Evolutionary conservation across 2,888 invertebrate genomes (phyloP).

Genomic region (Apamea sordens): DNA sequence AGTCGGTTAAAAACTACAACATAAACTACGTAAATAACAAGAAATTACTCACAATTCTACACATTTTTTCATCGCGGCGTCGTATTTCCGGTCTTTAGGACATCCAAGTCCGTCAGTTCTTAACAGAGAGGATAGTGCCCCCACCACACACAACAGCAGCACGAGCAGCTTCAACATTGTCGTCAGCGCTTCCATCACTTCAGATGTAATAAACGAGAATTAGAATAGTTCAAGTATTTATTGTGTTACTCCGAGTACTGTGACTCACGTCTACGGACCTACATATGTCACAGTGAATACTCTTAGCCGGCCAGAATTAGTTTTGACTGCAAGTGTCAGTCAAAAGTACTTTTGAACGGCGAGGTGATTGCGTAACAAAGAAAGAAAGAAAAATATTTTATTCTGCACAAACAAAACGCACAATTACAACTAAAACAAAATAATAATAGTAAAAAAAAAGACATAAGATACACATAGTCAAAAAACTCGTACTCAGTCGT

Average conservation of each 20-base stretch:
- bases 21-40: neutral
- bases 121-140: neutral
- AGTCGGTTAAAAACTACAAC: too few species aligned
- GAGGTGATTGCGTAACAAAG: too few species aligned
- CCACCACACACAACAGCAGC: slow-evolving; percentile 2
- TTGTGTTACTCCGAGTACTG: neutral
- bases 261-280: neutral
- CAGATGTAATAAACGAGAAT: neutral
- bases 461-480: too few species aligned
- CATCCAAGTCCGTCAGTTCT: neutral
- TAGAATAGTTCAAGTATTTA: neutral
- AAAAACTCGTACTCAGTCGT: too few species aligned
- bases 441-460: too few species aligned
- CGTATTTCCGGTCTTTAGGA: neutral
- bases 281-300: neutral
- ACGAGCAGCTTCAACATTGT: slow-evolving; percentile 10
- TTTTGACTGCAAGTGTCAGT: too few species aligned
- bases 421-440: too few species aligned
- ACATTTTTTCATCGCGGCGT: neutral
- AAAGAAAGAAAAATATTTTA: too few species aligned
- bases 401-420: too few species aligned
- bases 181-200: neutral
- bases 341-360: too few species aligned
- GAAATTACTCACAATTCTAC: neutral
- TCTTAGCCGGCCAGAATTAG: too few species aligned